Percentiles rank a stretch among this genome's conserved stretches.
Evolutionary conservation across 2,113 vertebrate species (phyloP).

Genomic region (Bambusicola thoracicus): DNA sequence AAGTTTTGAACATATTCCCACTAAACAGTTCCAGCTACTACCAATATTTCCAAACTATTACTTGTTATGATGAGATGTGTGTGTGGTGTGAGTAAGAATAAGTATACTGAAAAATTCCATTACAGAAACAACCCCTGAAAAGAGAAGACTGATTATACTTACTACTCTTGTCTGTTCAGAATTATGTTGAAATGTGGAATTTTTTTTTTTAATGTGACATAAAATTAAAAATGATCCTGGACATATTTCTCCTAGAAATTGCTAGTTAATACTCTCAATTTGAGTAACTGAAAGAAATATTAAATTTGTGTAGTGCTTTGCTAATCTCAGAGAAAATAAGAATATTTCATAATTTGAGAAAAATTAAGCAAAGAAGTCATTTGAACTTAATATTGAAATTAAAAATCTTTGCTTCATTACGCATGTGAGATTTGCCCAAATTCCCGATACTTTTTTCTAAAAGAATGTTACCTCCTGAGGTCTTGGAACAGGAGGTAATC

Average conservation of each 20-base stretch:
- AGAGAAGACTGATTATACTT: neutral
- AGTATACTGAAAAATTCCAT: neutral
- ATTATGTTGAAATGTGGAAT: neutral
- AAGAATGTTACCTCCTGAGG: neutral
- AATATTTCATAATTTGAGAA: neutral
- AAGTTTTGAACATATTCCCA: neutral
- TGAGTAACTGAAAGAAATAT: neutral
- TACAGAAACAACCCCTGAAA: neutral
- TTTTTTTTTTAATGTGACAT: neutral
- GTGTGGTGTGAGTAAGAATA: neutral
- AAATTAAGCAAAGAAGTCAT: neutral
- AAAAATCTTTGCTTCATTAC: neutral
- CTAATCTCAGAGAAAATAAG: neutral
- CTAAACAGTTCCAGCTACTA: neutral
- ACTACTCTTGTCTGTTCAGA: neutral
- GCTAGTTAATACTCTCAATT: neutral
- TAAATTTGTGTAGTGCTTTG: neutral
- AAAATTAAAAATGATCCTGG: neutral
- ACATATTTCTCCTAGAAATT: neutral
- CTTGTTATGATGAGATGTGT: neutral
- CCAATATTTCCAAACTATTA: neutral
- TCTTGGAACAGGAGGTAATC: conserved; percentile 48
- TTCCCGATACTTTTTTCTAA: neutral
- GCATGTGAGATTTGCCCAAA: neutral
- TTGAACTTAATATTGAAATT: conserved; percentile 18